A percentile compares a stretch with the other conserved stretches of the same genome.
Evolutionary conservation across 2,113 vertebrate genomes (phyloP).

Genomic region (Phylloscopus trochiloides): DNA sequence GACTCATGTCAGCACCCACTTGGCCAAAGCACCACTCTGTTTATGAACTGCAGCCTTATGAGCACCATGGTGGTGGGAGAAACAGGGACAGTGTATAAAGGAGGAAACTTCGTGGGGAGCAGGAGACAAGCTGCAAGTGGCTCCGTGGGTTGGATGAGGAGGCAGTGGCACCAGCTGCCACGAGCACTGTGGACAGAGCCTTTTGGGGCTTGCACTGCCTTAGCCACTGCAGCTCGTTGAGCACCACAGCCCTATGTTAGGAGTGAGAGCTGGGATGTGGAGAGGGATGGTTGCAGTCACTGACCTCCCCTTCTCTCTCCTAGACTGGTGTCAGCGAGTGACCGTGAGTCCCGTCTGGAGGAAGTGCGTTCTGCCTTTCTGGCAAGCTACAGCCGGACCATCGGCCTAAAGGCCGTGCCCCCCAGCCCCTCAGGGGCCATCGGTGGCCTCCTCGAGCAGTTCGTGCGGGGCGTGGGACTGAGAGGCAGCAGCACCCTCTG

Average conservation of each 20-base stretch:
- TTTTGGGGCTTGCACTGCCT: neutral
- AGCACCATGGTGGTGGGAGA: neutral
- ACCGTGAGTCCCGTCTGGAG: conserved; percentile 87
- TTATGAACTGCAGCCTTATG: neutral
- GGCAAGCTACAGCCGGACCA: conserved; percentile 90
- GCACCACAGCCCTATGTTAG: too few relatives aligned
- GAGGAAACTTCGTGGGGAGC: neutral
- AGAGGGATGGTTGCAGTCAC: neutral
- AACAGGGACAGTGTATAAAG: neutral
- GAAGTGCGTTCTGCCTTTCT: conserved; percentile 91
- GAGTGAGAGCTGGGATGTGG: neutral
- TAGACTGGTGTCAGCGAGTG: conserved; percentile 73
- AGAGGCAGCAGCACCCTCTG: conserved; percentile 85
- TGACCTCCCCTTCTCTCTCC: neutral
- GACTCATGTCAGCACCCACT: neutral
- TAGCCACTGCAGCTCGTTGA: fast-evolving
- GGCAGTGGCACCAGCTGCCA: neutral
- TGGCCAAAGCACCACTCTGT: neutral
- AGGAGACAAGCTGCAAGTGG: neutral
- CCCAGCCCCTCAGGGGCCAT: conserved; percentile 90
- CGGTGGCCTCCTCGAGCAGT: conserved; percentile 92
- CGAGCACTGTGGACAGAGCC: neutral
- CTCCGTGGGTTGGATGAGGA: neutral
- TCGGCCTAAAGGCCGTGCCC: conserved; percentile 84
- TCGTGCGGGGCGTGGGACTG: conserved; percentile 91